Base-by-base conservation (phyloP, 2,113 vertebrate species). In the Indicator indicator region DNA sequence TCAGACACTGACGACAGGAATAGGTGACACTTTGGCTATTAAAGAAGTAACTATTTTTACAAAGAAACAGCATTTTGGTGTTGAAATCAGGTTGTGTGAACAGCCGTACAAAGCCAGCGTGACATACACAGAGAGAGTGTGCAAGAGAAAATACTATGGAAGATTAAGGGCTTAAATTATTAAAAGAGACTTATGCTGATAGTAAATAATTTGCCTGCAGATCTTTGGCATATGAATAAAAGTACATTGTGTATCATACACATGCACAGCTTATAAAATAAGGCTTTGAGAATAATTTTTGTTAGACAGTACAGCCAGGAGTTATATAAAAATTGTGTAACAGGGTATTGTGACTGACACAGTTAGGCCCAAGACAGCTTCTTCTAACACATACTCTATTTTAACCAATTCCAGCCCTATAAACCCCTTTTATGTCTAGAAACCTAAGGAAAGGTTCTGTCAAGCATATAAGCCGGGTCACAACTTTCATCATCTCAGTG, bases 161-260 rank as follows among this genome's bases (percentile, higher is more conserved):
- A 95, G 95, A 96, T 97, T 96, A 97, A 96, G 26, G 27, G 85
- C 88, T 96, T 97, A 95, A 87, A 87, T 96, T 96, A 92, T 88
- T 94, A 95, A 96, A 42, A 81, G 42, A 75, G 33, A 38, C 33
- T 94, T 91, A 96, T 40, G 32, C 8, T 38, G 42, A 76, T 30
- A 88, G n/a, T 55, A 94, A 94, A 88, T 74, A 32, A 93, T 95
- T 94, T 89, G 83, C 67, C 65, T 79, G 72, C 17, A 90, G 79
- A 85, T 94, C 71, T 94, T 83, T 75, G 68, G 75, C 87, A 90
- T 52, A 75, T 65, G 83, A 95, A 76, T 87, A 72, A 64, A 93
- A 81, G 83, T 90, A 91, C 88, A 79, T 16, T 83, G 20, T 73
- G 89, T 76, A 91, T 88, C 71, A 69, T 87, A 93, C 30, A 85